phyloP scores from a whole-genome alignment of 2,797 vertebrate species.

The Australoheros facetus region DNA sequence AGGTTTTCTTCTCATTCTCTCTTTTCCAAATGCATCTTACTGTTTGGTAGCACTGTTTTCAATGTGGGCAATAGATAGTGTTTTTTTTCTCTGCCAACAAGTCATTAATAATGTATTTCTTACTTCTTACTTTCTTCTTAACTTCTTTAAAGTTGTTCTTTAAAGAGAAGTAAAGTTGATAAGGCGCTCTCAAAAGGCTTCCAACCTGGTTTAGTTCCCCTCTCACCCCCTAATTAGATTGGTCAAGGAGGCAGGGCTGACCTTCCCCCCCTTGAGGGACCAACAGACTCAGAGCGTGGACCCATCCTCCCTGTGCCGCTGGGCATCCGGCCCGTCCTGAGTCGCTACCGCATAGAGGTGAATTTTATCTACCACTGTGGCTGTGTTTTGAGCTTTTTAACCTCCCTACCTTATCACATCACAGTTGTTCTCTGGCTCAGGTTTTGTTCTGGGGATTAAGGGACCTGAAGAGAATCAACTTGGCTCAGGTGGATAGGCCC shows the following conservation, averaged over 20 bases:
- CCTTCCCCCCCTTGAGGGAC: constrained; percentile 89
- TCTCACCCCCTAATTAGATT: constrained; percentile 76
- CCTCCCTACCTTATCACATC: background rate
- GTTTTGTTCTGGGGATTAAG: constrained; percentile 97
- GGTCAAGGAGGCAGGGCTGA: constrained; percentile 89
- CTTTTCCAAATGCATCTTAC: constrained; percentile 17
- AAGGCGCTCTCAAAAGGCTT: background rate
- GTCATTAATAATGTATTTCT: background rate
- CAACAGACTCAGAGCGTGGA: constrained; percentile 87
- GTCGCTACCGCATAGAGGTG: constrained; percentile 97
- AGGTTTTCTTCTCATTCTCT: constrained; percentile 73
- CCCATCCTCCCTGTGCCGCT: constrained; percentile 94
- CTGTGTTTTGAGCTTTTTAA: background rate
- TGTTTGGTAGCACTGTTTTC: constrained; percentile 1
- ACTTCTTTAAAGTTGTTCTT: background rate
- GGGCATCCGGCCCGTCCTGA: constrained; percentile 93
- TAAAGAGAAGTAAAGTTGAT: constrained; percentile 3
- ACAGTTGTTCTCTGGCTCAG: constrained; percentile 66
- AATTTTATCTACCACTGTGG: constrained; percentile 1
- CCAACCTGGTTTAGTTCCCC: background rate
- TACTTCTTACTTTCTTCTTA: background rate
- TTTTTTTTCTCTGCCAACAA: background rate
- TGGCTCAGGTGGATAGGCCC: constrained; percentile 94
- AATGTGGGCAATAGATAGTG: constrained; percentile 10
- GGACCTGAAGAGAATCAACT: constrained; percentile 95